These are phyloP conservation scores for Rynchops niger DNA, from an alignment of 2,113 vertebrate species.

Conservation along the genomic window DNA sequence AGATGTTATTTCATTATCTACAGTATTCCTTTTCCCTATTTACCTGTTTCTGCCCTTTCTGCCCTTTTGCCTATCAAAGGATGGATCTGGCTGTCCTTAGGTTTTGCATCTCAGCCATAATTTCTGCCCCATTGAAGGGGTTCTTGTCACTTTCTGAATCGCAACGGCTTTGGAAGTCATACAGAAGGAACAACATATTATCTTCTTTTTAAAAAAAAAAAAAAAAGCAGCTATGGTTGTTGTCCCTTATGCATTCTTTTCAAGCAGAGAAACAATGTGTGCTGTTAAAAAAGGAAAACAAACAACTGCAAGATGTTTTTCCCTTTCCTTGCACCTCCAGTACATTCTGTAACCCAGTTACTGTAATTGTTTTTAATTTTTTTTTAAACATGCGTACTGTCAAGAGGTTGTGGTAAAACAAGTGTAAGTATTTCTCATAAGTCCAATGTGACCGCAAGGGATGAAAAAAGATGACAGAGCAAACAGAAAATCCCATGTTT, in stretches of 20 bases:
- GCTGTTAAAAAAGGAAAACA: constrained; percentile 2
- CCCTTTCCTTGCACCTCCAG: not conserved
- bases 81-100: not conserved
- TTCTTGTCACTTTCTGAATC: not conserved
- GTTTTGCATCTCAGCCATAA: not conserved
- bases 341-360: constrained; percentile 11
- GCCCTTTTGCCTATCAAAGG: not conserved
- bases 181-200: not conserved
- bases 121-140: not conserved
- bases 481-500: constrained; percentile 18
- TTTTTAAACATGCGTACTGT: not conserved
- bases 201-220: not conserved
- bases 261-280: not conserved
- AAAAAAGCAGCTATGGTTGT: not conserved
- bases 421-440: not conserved
- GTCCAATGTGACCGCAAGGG: not conserved
- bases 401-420: not conserved
- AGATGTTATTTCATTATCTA: not conserved
- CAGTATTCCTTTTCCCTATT: not conserved
- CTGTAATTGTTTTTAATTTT: not conserved
- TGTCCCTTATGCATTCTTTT: not conserved
- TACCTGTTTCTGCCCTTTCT: not conserved
- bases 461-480: not conserved
- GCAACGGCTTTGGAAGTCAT: not conserved
- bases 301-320: not conserved